Conservation (phyloP, 2,888 invertebrate genomes). For the Oxystoma pomonae region DNA sequence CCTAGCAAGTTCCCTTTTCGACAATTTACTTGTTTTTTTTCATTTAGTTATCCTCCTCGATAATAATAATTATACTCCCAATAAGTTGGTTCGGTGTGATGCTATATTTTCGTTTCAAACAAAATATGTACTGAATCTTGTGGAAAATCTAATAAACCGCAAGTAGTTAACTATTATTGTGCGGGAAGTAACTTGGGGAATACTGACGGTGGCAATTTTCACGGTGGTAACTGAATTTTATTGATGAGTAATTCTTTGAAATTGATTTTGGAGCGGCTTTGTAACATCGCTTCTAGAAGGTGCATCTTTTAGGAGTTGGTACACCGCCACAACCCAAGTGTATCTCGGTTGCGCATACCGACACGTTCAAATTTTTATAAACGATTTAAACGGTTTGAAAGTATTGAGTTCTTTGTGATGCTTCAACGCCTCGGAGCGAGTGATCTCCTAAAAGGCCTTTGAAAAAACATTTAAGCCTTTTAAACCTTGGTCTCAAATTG, state of each 20-base stretch:
- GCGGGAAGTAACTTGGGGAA: not conserved
- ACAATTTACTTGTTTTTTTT: no score
- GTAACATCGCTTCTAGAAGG: not conserved
- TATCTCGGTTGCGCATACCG: conserved; percentile 2
- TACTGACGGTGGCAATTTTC: not conserved
- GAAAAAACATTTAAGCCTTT: not conserved
- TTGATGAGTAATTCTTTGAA: conserved; percentile 4
- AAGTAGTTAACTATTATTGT: not conserved
- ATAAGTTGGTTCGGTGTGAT: no score
- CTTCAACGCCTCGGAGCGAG: not conserved
- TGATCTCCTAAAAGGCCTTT: not conserved
- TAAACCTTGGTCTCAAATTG: not conserved
- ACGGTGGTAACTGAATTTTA: conserved; percentile 7
- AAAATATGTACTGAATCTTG: not conserved
- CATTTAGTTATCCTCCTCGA: no score
- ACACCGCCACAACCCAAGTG: not conserved
- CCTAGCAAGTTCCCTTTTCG: no score
- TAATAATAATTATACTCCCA: no score
- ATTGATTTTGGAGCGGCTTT: conserved; percentile 3
- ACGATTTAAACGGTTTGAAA: conserved; percentile 7
- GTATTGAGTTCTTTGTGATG: conserved; percentile 7
- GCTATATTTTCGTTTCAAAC: no score
- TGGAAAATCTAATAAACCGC: not conserved
- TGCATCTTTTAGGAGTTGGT: not conserved
- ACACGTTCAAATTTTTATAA: conserved; percentile 7